Base-by-base conservation (phyloP, 2,113 vertebrate genomes). In the Python bivittatus region DNA sequence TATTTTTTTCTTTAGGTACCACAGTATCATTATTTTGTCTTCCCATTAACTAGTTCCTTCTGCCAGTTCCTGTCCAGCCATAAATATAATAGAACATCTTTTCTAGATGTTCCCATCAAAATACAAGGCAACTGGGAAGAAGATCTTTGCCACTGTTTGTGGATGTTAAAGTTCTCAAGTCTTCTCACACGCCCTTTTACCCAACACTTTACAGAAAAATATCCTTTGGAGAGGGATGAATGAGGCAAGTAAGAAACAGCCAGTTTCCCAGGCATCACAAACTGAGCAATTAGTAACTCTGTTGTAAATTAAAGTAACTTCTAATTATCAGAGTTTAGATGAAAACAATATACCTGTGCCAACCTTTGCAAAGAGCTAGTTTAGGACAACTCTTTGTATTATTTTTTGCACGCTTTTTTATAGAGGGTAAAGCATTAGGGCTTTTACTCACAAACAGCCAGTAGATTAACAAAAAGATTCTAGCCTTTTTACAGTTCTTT, bases 391-490 rank as follows among this genome's bases (percentile, higher is more conserved):
- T 91, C n/a, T 27, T 61, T 3, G 10, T 79, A 44, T 68, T 93
- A 25, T 12, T 52, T 91, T 92, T 85, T 44, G 88, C 38, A 22
- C 72, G n/a, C 9, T 17, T 72, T 88, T 90, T 87, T 56, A 88
- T 23, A 89, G 27, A 89, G 93, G 56, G 61, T 92, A 89, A 89
- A 4, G 8, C 83, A 88, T 56, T 6, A 92, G 0, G 12, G 0
- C 88, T 93, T 92, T 88, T 90, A 88, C 27, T 90, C 95, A 89
- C 64, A 95, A 88, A 91, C 88, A 17, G 3, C 38, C 86, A 95
- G 91, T 91, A 96, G 95, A 93, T 87, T 20, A 95, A 91, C 72
- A 2, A 9, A 96, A 91, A 6, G 79, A 90, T 92, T 84, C 90
- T 91, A 92, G 84, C 93, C 90, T 93, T 61, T 54, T 91, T 0